phyloP scores from a whole-genome alignment of 2,888 invertebrate species.

The Timema cristinae region DNA sequence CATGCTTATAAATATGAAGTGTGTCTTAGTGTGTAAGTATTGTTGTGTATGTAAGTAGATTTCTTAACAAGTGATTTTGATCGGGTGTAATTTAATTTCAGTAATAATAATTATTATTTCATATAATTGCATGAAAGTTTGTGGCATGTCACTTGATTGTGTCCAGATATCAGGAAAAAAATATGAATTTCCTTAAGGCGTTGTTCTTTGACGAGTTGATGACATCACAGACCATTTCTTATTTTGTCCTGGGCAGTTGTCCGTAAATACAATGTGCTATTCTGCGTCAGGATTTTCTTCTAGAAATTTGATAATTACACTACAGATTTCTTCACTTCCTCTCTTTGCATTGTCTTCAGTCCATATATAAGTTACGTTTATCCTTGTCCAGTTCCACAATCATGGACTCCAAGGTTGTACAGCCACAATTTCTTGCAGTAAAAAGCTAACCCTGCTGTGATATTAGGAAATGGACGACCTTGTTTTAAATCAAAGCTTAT shows the following conservation, averaged over 20 bases:
- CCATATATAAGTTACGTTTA: not conserved
- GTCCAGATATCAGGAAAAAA: no score
- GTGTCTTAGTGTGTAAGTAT: no score
- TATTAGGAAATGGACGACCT: not conserved
- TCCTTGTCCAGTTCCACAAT: not conserved
- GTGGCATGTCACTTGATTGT: no score
- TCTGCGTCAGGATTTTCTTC: not conserved
- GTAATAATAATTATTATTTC: no score
- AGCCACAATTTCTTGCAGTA: not conserved
- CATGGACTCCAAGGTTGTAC: not conserved
- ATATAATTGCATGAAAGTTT: no score
- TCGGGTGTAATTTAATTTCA: no score
- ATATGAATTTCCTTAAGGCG: no score
- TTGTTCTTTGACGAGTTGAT: not conserved
- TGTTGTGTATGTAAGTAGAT: no score
- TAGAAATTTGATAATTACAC: not conserved
- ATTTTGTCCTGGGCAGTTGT: constrained; percentile 3
- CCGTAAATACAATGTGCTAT: not conserved
- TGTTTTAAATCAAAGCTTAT: not conserved
- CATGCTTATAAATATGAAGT: no score
- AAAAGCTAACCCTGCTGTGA: not conserved
- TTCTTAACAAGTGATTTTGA: no score
- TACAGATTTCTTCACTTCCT: constrained; percentile 1
- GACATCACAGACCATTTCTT: not conserved
- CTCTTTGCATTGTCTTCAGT: not conserved